Percentiles rank a stretch among this genome's conserved stretches.
Evolutionary conservation across 2,797 vertebrate species (phyloP).

Genomic region (Chelon auratus): DNA sequence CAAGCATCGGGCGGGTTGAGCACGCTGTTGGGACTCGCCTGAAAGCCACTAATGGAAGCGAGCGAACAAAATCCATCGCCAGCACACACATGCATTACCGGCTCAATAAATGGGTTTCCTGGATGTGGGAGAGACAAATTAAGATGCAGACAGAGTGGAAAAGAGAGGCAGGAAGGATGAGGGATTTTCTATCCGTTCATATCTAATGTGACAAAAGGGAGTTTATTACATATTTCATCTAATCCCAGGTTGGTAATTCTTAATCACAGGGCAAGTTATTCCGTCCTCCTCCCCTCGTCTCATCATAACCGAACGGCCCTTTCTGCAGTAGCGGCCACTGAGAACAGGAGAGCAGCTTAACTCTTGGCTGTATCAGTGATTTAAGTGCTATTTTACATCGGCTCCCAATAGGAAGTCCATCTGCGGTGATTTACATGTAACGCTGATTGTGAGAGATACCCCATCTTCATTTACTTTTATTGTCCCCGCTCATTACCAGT

Average conservation of each 20-base stretch:
- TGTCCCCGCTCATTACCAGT: constrained; percentile 36
- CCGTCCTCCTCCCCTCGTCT: constrained; percentile 21
- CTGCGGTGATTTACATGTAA: constrained; percentile 57
- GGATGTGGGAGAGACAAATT: constrained; percentile 36
- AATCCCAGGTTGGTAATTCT: constrained; percentile 21
- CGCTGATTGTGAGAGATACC: constrained; percentile 45
- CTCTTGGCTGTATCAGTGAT: constrained; percentile 46
- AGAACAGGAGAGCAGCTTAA: constrained; percentile 37
- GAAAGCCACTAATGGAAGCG: constrained; percentile 77
- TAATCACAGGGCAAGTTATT: constrained; percentile 21
- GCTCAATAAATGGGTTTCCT: constrained; percentile 67
- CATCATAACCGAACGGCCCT: constrained; percentile 33
- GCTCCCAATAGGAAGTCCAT: constrained; percentile 39
- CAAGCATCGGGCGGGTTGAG: constrained; percentile 59
- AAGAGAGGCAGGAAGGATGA: constrained; percentile 3
- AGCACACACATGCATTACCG: constrained; percentile 45
- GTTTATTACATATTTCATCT: constrained; percentile 30
- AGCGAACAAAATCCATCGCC: constrained; percentile 54
- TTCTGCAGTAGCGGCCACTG: constrained; percentile 21
- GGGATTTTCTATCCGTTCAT: constrained; percentile 27
- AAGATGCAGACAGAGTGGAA: constrained; percentile 5
- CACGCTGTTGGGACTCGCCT: constrained; percentile 46
- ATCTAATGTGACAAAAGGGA: constrained; percentile 19
- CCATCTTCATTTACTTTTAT: constrained; percentile 53
- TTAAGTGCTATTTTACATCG: constrained; percentile 58